Base-by-base conservation (phyloP, 2,888 invertebrate species). In the Loripinus fragilis region DNA sequence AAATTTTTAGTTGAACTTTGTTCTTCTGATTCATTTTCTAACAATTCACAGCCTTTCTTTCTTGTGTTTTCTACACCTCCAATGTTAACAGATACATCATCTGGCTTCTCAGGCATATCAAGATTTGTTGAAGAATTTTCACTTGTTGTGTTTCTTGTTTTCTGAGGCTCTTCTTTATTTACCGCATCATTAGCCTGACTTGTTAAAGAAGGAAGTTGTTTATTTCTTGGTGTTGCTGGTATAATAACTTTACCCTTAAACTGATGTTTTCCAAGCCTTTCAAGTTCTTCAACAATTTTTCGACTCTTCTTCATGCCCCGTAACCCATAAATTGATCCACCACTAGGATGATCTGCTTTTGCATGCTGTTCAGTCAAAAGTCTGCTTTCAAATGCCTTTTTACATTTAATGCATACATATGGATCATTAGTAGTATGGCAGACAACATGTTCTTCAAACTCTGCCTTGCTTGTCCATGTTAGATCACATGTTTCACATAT, bases 371-470 rank as follows among this genome's bases (percentile, higher is more conserved):
- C 87, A 35, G 86, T 85, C 35, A 65, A 52, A 64, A 67, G 73
- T 69, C 75, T 72, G 78, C 79, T 86, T 8, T 48, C 73, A 74
- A 85, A 87, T 15, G 73, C 79, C 38, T 80, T 78, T 67, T 71
- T 80, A 42, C 87, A 87, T 7, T 78, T 76, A n/a, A 87, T 73
- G 69, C 87, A 87, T 8, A 86, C 80, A 71, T 86, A 87, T 15
- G 87, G 87, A 7, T 79, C 70, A 30, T 81, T 71, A 30, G 80
- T 71, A 15, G 85, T 67, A 66, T 87, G 87, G 45, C 85, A 83
- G 15, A 85, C 85, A 35, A 87, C 64, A 81, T 87, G 87, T 55
- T 87, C 87, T 71, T 86, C 86, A 77, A 87, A 87, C 45, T 86
- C 84, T 7, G 55, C 45, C 38, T 74, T 75, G 38, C 38, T 71